phyloP scores from a whole-genome alignment of 2,888 invertebrate species.

The Caenorhabditis plicata region DNA sequence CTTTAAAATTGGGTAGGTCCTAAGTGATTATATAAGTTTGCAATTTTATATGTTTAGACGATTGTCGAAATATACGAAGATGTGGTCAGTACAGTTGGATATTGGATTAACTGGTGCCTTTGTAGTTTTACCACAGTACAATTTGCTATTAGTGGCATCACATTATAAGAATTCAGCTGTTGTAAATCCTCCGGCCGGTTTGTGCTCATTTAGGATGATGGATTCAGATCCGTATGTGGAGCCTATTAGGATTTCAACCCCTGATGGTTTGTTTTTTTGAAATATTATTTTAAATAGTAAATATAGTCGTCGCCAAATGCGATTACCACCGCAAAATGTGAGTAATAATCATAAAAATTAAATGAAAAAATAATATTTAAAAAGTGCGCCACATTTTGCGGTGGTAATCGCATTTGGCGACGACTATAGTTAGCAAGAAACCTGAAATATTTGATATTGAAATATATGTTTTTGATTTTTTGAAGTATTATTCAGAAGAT shows the following conservation, averaged over 20 bases:
- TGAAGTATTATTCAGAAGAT: too few relatives aligned
- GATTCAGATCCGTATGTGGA: conserved; percentile 35
- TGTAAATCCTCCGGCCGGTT: conserved; percentile 23
- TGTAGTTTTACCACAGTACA: conserved; percentile 25
- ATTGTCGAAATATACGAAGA: conserved; percentile 25
- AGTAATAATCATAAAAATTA: too few relatives aligned
- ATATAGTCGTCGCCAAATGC: too few relatives aligned
- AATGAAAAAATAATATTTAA: too few relatives aligned
- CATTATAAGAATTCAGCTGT: conserved; percentile 27
- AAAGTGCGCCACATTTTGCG: too few relatives aligned
- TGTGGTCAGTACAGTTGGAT: conserved; percentile 34
- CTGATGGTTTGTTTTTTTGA: conserved; percentile 5
- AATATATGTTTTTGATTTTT: background rate
- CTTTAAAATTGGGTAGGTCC: conserved; percentile 45
- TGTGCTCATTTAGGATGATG: conserved; percentile 36
- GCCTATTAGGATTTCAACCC: conserved; percentile 21
- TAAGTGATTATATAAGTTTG: background rate
- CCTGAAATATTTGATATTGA: too few relatives aligned
- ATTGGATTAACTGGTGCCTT: conserved; percentile 36
- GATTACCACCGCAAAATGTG: too few relatives aligned
- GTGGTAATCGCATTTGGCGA: too few relatives aligned
- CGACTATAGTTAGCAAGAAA: too few relatives aligned
- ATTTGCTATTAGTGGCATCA: conserved; percentile 29
- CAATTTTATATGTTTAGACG: conserved; percentile 11
- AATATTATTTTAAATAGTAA: too few relatives aligned